Base-by-base conservation (phyloP, 2,888 invertebrate genomes). In the Eristalis arbustorum region DNA sequence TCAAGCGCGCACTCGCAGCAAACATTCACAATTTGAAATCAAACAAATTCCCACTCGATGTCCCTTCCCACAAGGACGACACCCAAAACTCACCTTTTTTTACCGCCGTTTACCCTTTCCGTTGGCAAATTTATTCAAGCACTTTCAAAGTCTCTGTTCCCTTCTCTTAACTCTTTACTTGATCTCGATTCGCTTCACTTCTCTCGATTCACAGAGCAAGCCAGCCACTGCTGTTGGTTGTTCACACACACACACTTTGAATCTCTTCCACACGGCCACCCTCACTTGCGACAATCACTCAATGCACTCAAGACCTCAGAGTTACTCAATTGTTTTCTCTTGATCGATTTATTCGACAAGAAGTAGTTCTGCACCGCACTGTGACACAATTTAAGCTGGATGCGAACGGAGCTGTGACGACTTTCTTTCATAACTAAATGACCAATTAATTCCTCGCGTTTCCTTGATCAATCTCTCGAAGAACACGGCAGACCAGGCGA, bases 331-430 rank as follows among this genome's bases (percentile, higher is more conserved):
- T 68, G 67, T 92, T 90, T 92, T 91, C 91, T 89, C 75, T 91
- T 92, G 87, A 91, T 91, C 88, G 91, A 89, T 89, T 91, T 92
- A 84, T 91, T 92, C 69, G 91, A 91, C 90, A 92, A 90, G 90
- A 90, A 91, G 91, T 91, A 91, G 49, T 91, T 90, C 90, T 91
- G 89, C 56, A 90, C 90, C 89, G 90, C 91, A 82, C 90, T 91
- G 37, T 84, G 72, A 66, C 87, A 79, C 6, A 91, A 88, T 88
- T 91, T 91, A 56, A 89, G 89, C 88, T 90, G 64, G 62, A 49
- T 57, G 37, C 42, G 40, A 11, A 14, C 64, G 34, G 61, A 49
- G n/a, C 57, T 82, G 4, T 57, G 71, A 78, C 75, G 69, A 71
- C 69, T 83, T 75, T 79, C 83, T 67, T 83, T 87, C 87, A 87